These are phyloP conservation scores for Saguinus imperator DNA, from an alignment of 2,113 vertebrate species.

Conservation along the genomic window DNA sequence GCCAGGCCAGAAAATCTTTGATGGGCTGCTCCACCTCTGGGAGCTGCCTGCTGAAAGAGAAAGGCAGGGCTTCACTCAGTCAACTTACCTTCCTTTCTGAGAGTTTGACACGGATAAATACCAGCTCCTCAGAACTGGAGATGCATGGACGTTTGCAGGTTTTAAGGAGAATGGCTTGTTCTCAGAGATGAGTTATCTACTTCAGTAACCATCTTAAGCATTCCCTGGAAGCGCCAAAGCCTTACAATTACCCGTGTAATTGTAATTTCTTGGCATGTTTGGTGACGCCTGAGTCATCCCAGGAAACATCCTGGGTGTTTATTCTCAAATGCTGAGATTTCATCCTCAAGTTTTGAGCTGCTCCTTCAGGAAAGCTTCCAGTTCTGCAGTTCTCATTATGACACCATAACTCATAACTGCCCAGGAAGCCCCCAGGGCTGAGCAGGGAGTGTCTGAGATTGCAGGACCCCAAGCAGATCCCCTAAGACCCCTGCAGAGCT, in stretches of 20 bases:
- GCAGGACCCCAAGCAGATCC: not conserved
- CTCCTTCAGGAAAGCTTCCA: constrained; percentile 39
- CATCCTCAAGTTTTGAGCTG: constrained; percentile 34
- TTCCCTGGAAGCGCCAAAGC: not conserved
- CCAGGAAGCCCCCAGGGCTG: not conserved
- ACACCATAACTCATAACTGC: not conserved
- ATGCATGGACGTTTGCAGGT: not conserved
- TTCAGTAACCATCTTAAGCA: not conserved
- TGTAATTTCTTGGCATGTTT: constrained; percentile 61
- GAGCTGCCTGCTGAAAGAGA: not conserved
- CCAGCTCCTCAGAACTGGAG: not conserved
- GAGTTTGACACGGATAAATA: not conserved
- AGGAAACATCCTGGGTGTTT: constrained; percentile 22
- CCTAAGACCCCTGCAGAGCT: not conserved
- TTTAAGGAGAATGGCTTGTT: not conserved
- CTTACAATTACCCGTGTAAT: constrained; percentile 26
- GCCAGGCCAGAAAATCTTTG: not conserved
- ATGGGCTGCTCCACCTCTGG: not conserved
- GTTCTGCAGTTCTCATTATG: constrained; percentile 20
- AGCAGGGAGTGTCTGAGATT: not conserved
- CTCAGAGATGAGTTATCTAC: constrained; percentile 38
- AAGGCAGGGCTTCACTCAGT: not conserved
- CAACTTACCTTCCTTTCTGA: not conserved
- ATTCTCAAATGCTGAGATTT: constrained; percentile 42
- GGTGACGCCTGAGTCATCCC: constrained; percentile 52